These are phyloP conservation scores for Sapajus apella DNA, from an alignment of 2,113 vertebrate genomes.

Conservation along the genomic window DNA sequence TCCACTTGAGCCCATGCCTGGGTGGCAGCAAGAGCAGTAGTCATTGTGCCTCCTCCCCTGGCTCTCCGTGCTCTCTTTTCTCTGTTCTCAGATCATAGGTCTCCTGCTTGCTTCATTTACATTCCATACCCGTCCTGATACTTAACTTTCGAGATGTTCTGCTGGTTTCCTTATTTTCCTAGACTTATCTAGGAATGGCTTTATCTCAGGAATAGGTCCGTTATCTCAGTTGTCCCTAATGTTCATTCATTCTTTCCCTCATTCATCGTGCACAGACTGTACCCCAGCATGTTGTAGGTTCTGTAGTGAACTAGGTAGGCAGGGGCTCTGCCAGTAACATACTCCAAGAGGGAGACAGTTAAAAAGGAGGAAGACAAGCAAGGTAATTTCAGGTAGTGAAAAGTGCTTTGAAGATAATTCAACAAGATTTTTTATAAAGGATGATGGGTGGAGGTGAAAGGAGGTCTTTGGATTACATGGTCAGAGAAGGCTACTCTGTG, in stretches of 20 bases:
- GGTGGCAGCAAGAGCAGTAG: not conserved
- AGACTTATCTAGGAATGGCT: not conserved
- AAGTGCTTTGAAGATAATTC: not conserved
- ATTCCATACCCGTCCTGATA: too few relatives aligned
- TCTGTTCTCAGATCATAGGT: not conserved
- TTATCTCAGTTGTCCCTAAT: not conserved
- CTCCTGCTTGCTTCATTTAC: not conserved
- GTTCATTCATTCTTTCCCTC: not conserved
- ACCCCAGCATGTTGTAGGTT: not conserved
- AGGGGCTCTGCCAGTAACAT: not conserved
- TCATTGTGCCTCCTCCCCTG: fast-evolving
- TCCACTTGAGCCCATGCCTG: not conserved
- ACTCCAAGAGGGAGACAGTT: not conserved
- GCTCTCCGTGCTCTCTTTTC: not conserved
- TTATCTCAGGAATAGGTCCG: too few relatives aligned
- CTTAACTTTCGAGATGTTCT: not conserved
- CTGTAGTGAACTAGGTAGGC: not conserved
- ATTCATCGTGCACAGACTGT: not conserved
- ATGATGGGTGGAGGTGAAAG: not conserved
- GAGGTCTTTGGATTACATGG: not conserved
- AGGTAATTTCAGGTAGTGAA: not conserved
- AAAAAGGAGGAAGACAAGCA: not conserved
- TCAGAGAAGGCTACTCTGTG: not conserved
- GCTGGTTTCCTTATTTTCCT: not conserved
- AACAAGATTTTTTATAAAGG: not conserved